A percentile compares a stretch with the other conserved stretches of the same genome.
Conservation (phyloP, 2,797 vertebrate genomes). For the Mareca strepera region DNA sequence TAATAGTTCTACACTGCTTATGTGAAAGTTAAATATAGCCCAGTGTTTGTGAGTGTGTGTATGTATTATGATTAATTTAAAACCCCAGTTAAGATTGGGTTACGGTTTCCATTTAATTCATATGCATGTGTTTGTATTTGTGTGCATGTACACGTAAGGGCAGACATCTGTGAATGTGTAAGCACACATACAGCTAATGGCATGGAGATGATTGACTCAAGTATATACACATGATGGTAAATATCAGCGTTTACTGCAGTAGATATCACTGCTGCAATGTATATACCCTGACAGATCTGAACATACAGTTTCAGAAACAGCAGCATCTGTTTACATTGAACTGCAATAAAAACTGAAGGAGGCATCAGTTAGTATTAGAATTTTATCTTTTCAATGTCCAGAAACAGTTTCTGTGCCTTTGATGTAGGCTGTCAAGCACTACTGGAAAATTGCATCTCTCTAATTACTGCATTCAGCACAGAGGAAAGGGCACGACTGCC, state of each 20-base stretch:
- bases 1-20: constrained; percentile 37
- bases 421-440: constrained; percentile 63
- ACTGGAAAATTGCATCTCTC: constrained; percentile 66
- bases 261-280: not conserved
- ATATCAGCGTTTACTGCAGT: not conserved
- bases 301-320: constrained; percentile 5
- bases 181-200: not conserved
- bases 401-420: constrained; percentile 68
- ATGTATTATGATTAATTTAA: constrained; percentile 33
- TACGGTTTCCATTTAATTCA: constrained; percentile 49
- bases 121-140: constrained; percentile 30
- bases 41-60: not conserved
- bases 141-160: not conserved
- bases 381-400: constrained; percentile 73
- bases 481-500: constrained; percentile 38
- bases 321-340: constrained; percentile 31
- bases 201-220: not conserved
- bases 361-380: constrained; percentile 63
- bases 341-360: constrained; percentile 62
- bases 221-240: not conserved
- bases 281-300: not conserved
- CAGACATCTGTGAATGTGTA: constrained; percentile 1
- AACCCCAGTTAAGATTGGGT: not conserved
- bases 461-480: constrained; percentile 6
- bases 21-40: constrained; percentile 59